phyloP scores from a whole-genome alignment of 2,888 invertebrate species.

The Thelaira solivaga region DNA sequence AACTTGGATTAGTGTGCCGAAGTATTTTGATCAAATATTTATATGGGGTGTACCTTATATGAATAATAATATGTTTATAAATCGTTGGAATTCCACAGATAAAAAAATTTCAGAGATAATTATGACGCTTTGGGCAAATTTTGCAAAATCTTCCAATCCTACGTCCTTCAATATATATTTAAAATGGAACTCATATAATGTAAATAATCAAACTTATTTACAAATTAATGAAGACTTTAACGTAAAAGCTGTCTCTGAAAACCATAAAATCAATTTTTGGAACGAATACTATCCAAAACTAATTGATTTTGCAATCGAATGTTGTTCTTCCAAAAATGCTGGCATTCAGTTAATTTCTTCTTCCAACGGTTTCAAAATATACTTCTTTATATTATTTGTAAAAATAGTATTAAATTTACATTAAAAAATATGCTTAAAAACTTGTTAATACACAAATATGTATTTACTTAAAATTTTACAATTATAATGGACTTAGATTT shows the following conservation, averaged over 20 bases:
- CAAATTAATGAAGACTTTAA: conserved; percentile 87
- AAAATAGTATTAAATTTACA: conserved; percentile 15
- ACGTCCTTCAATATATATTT: conserved; percentile 84
- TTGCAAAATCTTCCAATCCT: conserved; percentile 85
- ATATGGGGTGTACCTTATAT: conserved; percentile 89
- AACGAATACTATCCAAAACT: conserved; percentile 89
- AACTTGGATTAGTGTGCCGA: conserved; percentile 88
- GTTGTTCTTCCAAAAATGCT: conserved; percentile 78
- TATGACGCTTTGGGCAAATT: conserved; percentile 89
- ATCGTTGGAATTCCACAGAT: conserved; percentile 86
- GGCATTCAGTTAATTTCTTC: conserved; percentile 21
- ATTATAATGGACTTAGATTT: neutral
- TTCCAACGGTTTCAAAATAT: conserved; percentile 48
- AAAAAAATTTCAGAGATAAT: conserved; percentile 87
- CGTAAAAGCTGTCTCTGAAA: conserved; percentile 86
- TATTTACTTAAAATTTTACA: conserved; percentile 11
- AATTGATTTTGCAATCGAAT: conserved; percentile 84
- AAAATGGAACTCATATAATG: conserved; percentile 85
- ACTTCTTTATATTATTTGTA: conserved; percentile 40
- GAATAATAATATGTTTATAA: conserved; percentile 79
- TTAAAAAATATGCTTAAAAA: conserved; percentile 11
- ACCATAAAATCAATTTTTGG: conserved; percentile 89
- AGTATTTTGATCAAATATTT: conserved; percentile 88
- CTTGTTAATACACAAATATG: conserved; percentile 54
- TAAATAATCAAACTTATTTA: conserved; percentile 83